phyloP scores from a whole-genome alignment of 2,888 invertebrate genomes.

The Bellardia pandia region DNA sequence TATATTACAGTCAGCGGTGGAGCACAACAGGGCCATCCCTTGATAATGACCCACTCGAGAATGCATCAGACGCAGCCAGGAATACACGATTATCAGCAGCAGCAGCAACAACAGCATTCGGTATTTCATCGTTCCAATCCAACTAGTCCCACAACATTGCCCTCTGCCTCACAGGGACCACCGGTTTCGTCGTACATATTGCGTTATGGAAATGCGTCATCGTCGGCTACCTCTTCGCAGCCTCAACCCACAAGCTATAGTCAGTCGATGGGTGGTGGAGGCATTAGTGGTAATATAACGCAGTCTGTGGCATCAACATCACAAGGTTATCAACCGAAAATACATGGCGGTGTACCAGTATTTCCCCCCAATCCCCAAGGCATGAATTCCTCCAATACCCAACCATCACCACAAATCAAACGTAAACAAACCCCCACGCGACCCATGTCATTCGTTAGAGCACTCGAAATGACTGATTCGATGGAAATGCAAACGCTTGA shows the following conservation, averaged over 20 bases:
- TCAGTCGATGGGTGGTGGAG: slow-evolving; percentile 72
- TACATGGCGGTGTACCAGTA: slow-evolving; percentile 88
- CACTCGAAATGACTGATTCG: slow-evolving; percentile 94
- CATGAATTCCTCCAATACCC: slow-evolving; percentile 78
- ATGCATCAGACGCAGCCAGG: slow-evolving; percentile 76
- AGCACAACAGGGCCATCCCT: slow-evolving; percentile 78
- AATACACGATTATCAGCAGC: slow-evolving; percentile 80
- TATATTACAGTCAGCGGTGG: slow-evolving; percentile 74
- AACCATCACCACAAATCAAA: slow-evolving; percentile 86
- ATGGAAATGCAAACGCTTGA: slow-evolving; percentile 89
- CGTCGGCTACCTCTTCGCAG: slow-evolving; percentile 60
- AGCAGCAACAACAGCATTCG: slow-evolving; percentile 81
- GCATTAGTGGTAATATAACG: slow-evolving; percentile 53
- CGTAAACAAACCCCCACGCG: slow-evolving; percentile 86
- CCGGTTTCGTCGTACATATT: slow-evolving; percentile 81
- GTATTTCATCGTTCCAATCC: slow-evolving; percentile 87
- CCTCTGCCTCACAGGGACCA: slow-evolving; percentile 79
- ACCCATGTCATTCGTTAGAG: slow-evolving; percentile 95
- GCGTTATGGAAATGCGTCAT: slow-evolving; percentile 78
- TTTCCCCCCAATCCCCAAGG: slow-evolving; percentile 86
- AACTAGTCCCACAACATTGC: slow-evolving; percentile 88
- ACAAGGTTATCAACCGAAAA: slow-evolving; percentile 86
- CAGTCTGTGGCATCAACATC: slow-evolving; percentile 61
- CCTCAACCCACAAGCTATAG: slow-evolving; percentile 73
- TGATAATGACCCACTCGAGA: slow-evolving; percentile 82